Evolutionary conservation across 2,797 vertebrate genomes (phyloP), one percentile per base, ranked within the genome.

Genomic region (Ciconia nigra): DNA sequence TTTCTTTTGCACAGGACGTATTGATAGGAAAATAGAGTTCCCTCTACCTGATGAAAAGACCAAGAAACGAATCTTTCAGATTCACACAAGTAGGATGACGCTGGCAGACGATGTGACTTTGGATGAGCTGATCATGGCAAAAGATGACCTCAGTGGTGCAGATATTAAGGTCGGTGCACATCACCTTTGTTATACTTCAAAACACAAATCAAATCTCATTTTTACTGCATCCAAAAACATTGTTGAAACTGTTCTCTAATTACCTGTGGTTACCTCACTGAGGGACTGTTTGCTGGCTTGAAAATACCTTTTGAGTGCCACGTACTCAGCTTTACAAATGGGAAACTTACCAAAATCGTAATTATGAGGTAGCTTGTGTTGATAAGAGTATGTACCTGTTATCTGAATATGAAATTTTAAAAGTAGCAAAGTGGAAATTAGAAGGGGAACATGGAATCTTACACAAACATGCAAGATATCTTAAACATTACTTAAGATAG

Each of bases 1-100:
- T 61, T 19, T 42, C n/a, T 74, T 89, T 21, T 61, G 67, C n/a
- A 17, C 92, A 99, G 99, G 99, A 92, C 98, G 99, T 96, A 99
- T 99, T 4, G 99, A 99, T 74, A 98, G 99, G 66, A 99, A 99
- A 97, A 99, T 99, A 0, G 99, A 99, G 98, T 99, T 99, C 81
- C 99, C 99, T 7, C 97, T 99, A 39, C 99, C 99, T 0, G 99
- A 99, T 20, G 99, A 99, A 69, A 99, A 99, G 95, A 99, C 99
- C 4, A 99, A 99, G 96, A 98, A 99, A 72, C 98, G 99, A 77
- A 99, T 99, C 97, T 99, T 99, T 93, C 99, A 99, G 98, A 99
- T 99, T 96, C 99, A 99, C 98, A 99, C 99, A 2, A 99, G 99
- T 94, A 98, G 99, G 89, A 99, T 99, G 99, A 99, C 99, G 0